phyloP scores from a whole-genome alignment of 1,140 invertebrate species.

The Campodea augens region DNA sequence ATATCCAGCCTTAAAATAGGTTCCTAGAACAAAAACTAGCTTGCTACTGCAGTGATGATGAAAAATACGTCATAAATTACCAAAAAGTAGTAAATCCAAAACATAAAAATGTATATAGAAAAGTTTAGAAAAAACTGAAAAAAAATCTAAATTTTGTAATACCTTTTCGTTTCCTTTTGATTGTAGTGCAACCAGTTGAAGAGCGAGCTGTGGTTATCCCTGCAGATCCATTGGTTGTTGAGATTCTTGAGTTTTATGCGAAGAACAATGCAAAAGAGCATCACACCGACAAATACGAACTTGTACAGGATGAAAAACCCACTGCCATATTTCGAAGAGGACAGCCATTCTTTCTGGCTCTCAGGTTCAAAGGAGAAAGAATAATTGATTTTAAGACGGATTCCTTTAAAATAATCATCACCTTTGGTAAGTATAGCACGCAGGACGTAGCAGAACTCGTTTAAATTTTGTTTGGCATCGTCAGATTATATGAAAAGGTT shows the following conservation, averaged over 20 bases:
- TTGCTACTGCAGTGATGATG: neutral
- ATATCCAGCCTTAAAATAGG: no score
- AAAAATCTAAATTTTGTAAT: neutral
- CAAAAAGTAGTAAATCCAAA: no score
- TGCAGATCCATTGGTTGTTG: conserved; percentile 32
- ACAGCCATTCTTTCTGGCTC: conserved; percentile 36
- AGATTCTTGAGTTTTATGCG: conserved; percentile 37
- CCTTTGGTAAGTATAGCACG: conserved; percentile 31
- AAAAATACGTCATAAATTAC: no score
- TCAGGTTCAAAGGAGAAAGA: conserved; percentile 32
- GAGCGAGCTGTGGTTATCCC: conserved; percentile 2
- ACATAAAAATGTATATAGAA: no score
- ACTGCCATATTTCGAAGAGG: conserved; percentile 40
- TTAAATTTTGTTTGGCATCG: conserved; percentile 15
- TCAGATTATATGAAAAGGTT: conserved; percentile 19
- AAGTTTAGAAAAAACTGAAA: neutral
- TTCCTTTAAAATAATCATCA: conserved; percentile 34
- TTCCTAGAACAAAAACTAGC: no score
- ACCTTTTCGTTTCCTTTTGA: neutral
- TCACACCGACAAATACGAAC: conserved; percentile 40
- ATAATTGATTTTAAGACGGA: conserved; percentile 31
- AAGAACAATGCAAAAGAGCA: conserved; percentile 37
- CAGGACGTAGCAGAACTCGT: conserved; percentile 18
- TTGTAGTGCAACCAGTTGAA: neutral
- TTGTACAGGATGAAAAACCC: conserved; percentile 29